Conservation (phyloP, 2,797 vertebrate genomes). For the Delichon dasypus region DNA sequence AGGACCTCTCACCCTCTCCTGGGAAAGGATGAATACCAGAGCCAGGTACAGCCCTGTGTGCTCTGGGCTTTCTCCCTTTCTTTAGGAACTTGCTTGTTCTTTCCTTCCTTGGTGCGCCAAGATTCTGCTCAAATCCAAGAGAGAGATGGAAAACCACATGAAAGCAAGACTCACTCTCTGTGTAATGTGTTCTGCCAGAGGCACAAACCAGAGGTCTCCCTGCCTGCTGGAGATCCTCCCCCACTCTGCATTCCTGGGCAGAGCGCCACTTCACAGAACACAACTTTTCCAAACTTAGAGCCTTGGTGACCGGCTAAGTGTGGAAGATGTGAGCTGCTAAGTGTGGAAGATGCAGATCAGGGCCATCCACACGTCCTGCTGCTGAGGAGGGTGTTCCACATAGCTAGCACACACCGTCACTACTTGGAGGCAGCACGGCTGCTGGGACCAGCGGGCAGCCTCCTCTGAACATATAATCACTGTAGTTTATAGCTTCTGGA, state of each 20-base stretch:
- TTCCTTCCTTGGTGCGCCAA: neutral
- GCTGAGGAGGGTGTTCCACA: neutral
- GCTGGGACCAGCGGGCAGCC: neutral
- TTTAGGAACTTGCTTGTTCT: neutral
- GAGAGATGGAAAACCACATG: slow-evolving; percentile 9
- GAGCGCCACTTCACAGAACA: neutral
- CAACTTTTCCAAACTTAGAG: neutral
- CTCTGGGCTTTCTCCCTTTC: neutral
- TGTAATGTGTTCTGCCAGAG: slow-evolving; percentile 8
- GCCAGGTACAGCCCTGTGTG: neutral
- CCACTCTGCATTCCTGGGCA: slow-evolving; percentile 27
- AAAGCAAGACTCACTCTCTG: neutral
- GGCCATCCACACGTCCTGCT: neutral
- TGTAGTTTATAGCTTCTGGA: slow-evolving; percentile 16
- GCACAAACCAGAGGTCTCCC: neutral
- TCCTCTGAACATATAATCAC: neutral
- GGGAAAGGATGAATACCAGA: neutral
- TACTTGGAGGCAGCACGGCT: neutral
- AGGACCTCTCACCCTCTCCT: neutral
- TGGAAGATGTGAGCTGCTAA: neutral
- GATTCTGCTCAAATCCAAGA: neutral
- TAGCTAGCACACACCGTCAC: neutral
- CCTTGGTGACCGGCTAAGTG: neutral
- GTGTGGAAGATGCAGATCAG: neutral
- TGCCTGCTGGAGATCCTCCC: slow-evolving; percentile 8